Conservation (phyloP, 2,113 vertebrate species). For the Tauraco erythrolophus region DNA sequence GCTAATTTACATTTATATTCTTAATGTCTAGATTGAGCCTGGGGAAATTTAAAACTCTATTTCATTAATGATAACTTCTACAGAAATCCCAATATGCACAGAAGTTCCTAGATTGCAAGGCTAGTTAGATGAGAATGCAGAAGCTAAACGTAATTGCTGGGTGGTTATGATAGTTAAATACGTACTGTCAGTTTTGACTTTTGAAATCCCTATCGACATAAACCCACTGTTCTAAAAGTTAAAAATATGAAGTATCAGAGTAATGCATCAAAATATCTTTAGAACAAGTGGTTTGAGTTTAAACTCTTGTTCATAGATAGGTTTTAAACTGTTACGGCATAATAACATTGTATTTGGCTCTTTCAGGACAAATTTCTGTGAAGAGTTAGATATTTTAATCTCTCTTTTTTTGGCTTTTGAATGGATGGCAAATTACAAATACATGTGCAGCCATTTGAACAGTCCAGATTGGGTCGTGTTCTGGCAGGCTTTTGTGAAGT, state of each 20-base stretch:
- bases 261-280: conserved; percentile 36
- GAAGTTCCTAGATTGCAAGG: conserved; percentile 66
- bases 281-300: neutral
- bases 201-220: conserved; percentile 34
- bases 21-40: conserved; percentile 78
- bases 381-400: neutral
- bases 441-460: neutral
- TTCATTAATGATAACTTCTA: conserved; percentile 80
- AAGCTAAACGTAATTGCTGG: conserved; percentile 68
- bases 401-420: neutral
- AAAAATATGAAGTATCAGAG: conserved; percentile 17
- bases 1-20: conserved; percentile 84
- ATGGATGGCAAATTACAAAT: conserved; percentile 4
- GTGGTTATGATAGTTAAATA: conserved; percentile 75
- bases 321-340: neutral
- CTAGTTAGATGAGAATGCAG: conserved; percentile 66
- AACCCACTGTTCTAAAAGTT: conserved; percentile 36
- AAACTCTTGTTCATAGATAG: neutral
- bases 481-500: neutral
- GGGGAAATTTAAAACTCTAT: conserved; percentile 80
- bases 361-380: neutral
- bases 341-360: neutral
- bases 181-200: conserved; percentile 71
- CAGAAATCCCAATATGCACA: conserved; percentile 71
- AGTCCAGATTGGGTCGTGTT: neutral